Percentiles rank a stretch among this genome's conserved stretches.
These are phyloP conservation scores for Loriculus beryllinus DNA, from an alignment of 2,797 vertebrate genomes.

Conservation along the genomic window DNA sequence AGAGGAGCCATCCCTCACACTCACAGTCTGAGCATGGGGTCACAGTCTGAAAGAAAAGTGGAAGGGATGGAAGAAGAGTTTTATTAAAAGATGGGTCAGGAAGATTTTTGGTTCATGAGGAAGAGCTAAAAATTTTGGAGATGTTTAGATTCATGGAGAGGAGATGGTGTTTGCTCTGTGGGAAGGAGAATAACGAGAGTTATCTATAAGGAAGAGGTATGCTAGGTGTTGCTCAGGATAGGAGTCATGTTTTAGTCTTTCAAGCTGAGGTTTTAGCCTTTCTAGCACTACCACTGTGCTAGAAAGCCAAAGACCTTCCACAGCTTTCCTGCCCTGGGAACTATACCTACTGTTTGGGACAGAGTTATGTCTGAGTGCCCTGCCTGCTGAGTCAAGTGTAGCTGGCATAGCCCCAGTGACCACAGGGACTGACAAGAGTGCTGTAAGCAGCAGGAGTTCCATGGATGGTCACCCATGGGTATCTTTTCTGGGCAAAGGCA, in stretches of 20 bases:
- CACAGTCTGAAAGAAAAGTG: background rate
- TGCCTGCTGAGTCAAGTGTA: background rate
- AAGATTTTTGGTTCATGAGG: background rate
- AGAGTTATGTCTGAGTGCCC: background rate
- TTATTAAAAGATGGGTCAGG: background rate
- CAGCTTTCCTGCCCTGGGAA: background rate
- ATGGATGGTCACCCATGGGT: background rate
- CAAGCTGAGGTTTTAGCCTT: background rate
- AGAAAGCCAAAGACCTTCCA: background rate
- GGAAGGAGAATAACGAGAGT: background rate
- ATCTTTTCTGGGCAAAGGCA: background rate
- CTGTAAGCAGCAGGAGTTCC: background rate
- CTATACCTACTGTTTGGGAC: background rate
- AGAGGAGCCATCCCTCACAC: background rate
- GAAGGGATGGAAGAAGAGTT: background rate
- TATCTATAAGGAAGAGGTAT: background rate
- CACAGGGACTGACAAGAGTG: rapidly evolving
- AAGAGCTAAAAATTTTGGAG: background rate
- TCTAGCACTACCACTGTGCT: background rate
- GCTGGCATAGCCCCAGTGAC: background rate
- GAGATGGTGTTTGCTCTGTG: background rate
- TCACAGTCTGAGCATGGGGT: background rate
- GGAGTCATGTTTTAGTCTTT: background rate
- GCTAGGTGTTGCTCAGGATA: background rate
- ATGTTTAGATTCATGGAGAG: background rate